A percentile compares a stretch with the other conserved stretches of the same genome.
Evolutionary conservation across 2,113 vertebrate species (phyloP).

Genomic region (Ursus arctos): DNA sequence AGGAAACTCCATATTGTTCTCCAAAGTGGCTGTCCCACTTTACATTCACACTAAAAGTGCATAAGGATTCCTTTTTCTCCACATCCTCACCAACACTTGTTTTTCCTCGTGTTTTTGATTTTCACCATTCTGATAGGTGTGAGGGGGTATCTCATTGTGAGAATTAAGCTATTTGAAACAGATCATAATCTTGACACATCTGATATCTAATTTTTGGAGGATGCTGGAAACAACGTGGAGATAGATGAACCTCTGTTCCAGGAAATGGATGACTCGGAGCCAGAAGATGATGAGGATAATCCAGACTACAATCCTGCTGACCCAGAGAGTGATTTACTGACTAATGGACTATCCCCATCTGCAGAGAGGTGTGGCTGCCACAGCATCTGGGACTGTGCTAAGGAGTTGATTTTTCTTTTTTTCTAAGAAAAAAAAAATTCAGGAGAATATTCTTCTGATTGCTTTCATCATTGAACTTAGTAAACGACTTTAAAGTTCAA

Average conservation of each 20-base stretch:
- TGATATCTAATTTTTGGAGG: slow-evolving; percentile 98
- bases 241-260: slow-evolving; percentile 99
- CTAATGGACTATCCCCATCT: not conserved
- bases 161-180: slow-evolving; percentile 92
- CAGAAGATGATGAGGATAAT: slow-evolving; percentile 96
- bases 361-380: slow-evolving; percentile 80
- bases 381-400: slow-evolving; percentile 89
- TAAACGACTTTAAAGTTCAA: slow-evolving; percentile 87
- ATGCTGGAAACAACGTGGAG: slow-evolving; percentile 96
- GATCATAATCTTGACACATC: slow-evolving; percentile 99
- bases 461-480: slow-evolving; percentile 84
- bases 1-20: not conserved
- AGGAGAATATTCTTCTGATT: slow-evolving; percentile 89
- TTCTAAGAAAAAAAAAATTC: slow-evolving; percentile 79
- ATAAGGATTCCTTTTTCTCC: not conserved
- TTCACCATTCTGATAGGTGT: not conserved
- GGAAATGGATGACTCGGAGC: slow-evolving; percentile 97
- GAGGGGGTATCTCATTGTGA: not conserved
- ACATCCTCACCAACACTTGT: not conserved
- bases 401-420: slow-evolving; percentile 78
- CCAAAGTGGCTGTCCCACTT: not conserved
- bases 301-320: slow-evolving; percentile 95
- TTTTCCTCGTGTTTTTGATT: not conserved
- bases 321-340: slow-evolving; percentile 91
- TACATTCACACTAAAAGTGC: not conserved